Evolutionary conservation across 2,888 invertebrate genomes (phyloP).

Genomic region (Atherix ibis): DNA sequence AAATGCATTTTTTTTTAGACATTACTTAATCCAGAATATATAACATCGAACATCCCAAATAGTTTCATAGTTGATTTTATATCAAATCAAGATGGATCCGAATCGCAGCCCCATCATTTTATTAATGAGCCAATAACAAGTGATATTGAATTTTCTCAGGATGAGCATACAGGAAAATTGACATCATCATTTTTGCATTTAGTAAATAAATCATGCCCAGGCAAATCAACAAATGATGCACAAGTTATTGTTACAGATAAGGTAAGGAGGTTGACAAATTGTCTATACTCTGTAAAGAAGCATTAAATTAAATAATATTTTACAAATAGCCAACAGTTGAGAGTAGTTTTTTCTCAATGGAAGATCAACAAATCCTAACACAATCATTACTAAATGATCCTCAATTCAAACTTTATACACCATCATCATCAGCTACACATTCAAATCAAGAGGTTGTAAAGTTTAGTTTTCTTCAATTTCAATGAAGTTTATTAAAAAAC

Average conservation of each 20-base stretch:
- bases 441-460: constrained; percentile 5
- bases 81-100: constrained; percentile 15
- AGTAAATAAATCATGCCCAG: constrained; percentile 10
- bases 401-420: constrained; percentile 9
- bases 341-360: constrained; percentile 8
- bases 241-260: constrained; percentile 13
- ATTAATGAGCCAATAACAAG: constrained; percentile 7
- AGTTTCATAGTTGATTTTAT: constrained; percentile 29
- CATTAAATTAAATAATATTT: no score
- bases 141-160: constrained; percentile 7
- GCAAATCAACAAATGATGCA: constrained; percentile 9
- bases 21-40: constrained; percentile 25
- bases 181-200: constrained; percentile 11
- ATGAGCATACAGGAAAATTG: constrained; percentile 10
- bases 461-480: no score
- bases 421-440: neutral
- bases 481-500: no score
- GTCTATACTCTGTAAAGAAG: no score
- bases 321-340: constrained; percentile 2
- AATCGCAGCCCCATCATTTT: constrained; percentile 7
- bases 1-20: constrained; percentile 16
- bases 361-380: constrained; percentile 6
- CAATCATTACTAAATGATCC: constrained; percentile 7
- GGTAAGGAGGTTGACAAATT: constrained; percentile 8
- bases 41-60: constrained; percentile 20